Evolutionary conservation across 2,113 vertebrate species (phyloP), one percentile per base, ranked within the genome.

Genomic region (Syngnathus typhle): DNA sequence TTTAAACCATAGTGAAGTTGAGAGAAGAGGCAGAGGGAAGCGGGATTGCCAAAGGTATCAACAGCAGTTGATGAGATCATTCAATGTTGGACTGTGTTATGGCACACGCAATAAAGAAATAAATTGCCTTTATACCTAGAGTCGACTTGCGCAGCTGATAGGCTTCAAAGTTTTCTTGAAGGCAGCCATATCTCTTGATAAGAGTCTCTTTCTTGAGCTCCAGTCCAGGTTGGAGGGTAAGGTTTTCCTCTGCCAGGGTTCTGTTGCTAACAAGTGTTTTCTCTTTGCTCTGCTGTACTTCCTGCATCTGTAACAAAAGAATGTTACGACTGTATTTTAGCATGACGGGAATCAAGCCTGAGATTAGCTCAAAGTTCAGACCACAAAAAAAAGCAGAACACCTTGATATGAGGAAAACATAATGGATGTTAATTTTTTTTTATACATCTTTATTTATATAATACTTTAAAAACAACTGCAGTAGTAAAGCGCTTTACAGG

Each of bases 191-290:
- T 66, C 88, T 88, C 38, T 94, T 92, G 65, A 91, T 95, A 70
- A 99, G 82, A 36, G 82, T 84, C 10, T 93, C 93, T 75, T 98
- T 99, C 85, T 89, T 87, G 12, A 89, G 71, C 68, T 99, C 96
- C 86, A 99, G 69, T 46, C 82, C 88, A 10, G 97, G 97, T 87
- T 97, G 96, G 76, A 94, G 95, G 62, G 89, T 54, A 3, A 99
- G 94, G 86, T 98, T 99, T 36, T 89, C 91, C 72, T 99, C 95
- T 1, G 96, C 97, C 84, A 98, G 91, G 49, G 90, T 94, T 49
- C 95, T 92, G 87, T 99, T 99, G 84, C 90, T 92, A 78, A 88
- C 93, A 15, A 96, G 88, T 0, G 94, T 98, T 89, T 87, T 93
- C 71, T 96, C 94, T 78, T 99, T 99, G 89, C 77, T 95, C 68